Percentiles rank a stretch among this genome's conserved stretches.
Conservation (phyloP, 2,888 invertebrate genomes). For the Mactromeris polynyma region DNA sequence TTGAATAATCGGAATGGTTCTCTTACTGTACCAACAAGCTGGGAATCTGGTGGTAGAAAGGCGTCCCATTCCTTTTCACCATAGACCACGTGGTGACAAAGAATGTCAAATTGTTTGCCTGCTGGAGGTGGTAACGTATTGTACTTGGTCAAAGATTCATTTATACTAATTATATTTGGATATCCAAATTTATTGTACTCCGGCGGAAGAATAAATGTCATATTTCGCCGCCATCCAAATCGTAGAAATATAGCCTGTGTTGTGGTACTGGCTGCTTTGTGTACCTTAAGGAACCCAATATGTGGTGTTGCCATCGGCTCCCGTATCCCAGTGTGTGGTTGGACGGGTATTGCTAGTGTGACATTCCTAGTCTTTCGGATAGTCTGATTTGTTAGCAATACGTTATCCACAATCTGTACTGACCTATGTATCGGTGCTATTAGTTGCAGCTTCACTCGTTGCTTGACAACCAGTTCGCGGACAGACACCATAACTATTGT, state of each 20-base stretch:
- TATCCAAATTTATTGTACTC: conserved; percentile 62
- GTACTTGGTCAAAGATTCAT: conserved; percentile 61
- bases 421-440: background rate
- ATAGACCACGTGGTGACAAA: conserved; percentile 67
- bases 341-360: background rate
- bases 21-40: conserved; percentile 58
- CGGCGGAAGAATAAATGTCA: conserved; percentile 66
- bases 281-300: conserved; percentile 67
- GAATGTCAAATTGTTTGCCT: conserved; percentile 59
- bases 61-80: conserved; percentile 53
- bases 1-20: conserved; percentile 60
- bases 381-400: background rate
- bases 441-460: background rate
- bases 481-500: background rate
- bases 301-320: conserved; percentile 26
- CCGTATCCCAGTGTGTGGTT: background rate
- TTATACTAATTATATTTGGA: conserved; percentile 67
- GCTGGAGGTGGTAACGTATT: conserved; percentile 59
- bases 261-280: conserved; percentile 70
- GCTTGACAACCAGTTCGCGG: conserved; percentile 11
- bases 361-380: background rate
- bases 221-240: conserved; percentile 64
- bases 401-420: background rate
- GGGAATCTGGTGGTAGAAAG: conserved; percentile 52
- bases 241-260: conserved; percentile 64